Evolutionary conservation across 1,140 invertebrate genomes (phyloP), one percentile per base, ranked within the genome.

Genomic region (Rhopalosiphum maidis): DNA sequence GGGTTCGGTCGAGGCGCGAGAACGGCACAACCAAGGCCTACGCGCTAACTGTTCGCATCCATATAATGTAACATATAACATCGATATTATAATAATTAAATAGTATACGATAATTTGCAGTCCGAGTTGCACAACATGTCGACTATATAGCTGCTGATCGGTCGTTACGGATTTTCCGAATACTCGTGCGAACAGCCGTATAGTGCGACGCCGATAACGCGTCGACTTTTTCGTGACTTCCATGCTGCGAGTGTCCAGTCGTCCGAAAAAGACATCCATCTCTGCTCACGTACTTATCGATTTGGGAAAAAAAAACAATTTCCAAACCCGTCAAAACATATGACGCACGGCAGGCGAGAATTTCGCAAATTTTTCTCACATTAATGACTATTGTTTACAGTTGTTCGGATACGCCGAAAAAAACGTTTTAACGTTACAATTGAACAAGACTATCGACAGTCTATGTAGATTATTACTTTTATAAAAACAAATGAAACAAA

Each of bases 1-100:
- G 48, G 51, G 88, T 90, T 37, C 88, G 48, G 43, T 55, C 48
- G 48, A 90, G 88, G 88, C 30, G 51, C 88, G 88, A 48, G n/a
- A 35, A 90, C 30, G 86, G 86, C 11, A 43, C 15, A 60, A 60
- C 55, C 55, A 18, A 68, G 30, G 60, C 5, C 30, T 5, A 18
- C 60, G 4, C 30, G 25, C 55, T 9, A 60, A 60, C 60, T 30
- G 60, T 68, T 68, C 30, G 30, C 1, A 30, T 4, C 23, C 51
- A 11, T 11, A 46, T 46, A 46, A n/a, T 9, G 11, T 7, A 60
- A 11, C 3, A 55, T 4, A 9, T 60, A 68, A n/a, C 3, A 77
- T 77, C 30, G 60, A 77, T 68, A 77, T n/a, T 4, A 15, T 35
- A 68, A 68, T n/a, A 68, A 68, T 68, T 68, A n/a, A n/a, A 68